phyloP scores from a whole-genome alignment of 2,888 invertebrate genomes.

The Margaritifera margaritifera region DNA sequence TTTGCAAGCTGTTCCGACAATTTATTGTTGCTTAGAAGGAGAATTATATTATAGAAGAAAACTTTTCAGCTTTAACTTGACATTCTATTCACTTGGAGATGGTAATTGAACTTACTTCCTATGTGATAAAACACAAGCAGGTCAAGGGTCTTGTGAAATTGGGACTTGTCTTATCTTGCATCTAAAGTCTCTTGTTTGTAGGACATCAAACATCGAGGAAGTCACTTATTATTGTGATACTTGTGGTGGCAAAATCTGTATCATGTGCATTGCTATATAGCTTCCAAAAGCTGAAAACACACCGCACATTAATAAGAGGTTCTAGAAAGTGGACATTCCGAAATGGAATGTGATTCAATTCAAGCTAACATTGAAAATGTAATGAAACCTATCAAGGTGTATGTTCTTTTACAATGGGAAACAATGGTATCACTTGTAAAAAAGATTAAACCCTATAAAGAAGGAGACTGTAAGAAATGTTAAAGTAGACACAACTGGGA shows the following conservation, averaged over 20 bases:
- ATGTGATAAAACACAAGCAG: constrained; percentile 19
- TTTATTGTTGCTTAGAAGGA: constrained; percentile 18
- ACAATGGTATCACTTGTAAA: too few species aligned
- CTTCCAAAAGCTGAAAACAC: constrained; percentile 2
- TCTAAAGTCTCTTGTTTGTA: constrained; percentile 1
- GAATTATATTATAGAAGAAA: constrained; percentile 29
- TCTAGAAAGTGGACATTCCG: neutral
- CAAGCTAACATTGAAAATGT: neutral
- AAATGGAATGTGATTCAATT: constrained; percentile 1
- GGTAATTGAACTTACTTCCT: constrained; percentile 13
- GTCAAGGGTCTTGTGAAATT: constrained; percentile 21
- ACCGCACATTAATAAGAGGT: neutral
- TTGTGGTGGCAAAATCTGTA: neutral
- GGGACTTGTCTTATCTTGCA: constrained; percentile 9
- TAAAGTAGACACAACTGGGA: neutral
- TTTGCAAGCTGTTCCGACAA: constrained; percentile 17
- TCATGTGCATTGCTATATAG: constrained; percentile 1
- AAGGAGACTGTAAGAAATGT: neutral
- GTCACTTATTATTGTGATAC: neutral
- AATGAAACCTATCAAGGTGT: neutral
- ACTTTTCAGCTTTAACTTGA: constrained; percentile 18
- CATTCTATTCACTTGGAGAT: constrained; percentile 14
- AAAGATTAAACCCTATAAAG: too few species aligned
- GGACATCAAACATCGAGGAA: neutral
- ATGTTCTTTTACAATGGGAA: too few species aligned